Conservation (phyloP, 53 echinoderm and acorn worm genomes). For the Holothuria scabra region DNA sequence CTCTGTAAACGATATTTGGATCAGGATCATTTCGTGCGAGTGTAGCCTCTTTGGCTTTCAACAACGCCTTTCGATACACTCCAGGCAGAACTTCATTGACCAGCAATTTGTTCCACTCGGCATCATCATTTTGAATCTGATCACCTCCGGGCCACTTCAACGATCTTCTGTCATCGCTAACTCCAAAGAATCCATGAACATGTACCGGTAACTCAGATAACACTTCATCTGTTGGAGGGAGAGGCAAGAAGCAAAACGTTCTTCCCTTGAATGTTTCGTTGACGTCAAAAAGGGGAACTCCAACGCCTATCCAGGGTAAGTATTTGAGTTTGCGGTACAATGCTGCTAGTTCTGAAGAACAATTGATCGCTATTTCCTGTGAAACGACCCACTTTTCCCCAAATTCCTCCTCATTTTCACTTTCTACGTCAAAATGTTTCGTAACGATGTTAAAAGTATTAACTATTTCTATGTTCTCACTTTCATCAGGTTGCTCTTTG, state of each 20-base stretch:
- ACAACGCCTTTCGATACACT: slow-evolving; percentile 55
- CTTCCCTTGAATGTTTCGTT: slow-evolving; percentile 18
- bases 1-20: slow-evolving; percentile 9
- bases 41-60: neutral
- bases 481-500: neutral
- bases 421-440: too few species aligned
- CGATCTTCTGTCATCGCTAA: slow-evolving; percentile 54
- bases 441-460: neutral
- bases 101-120: slow-evolving; percentile 54
- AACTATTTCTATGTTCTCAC: neutral
- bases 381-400: slow-evolving; percentile 21
- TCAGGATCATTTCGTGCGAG: neutral
- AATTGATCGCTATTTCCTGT: neutral
- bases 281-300: slow-evolving; percentile 22
- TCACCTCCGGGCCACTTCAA: slow-evolving; percentile 65
- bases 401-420: neutral
- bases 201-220: slow-evolving; percentile 60
- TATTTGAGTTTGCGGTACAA: slow-evolving; percentile 20
- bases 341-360: neutral
- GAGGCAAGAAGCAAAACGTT: slow-evolving; percentile 63
- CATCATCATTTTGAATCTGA: slow-evolving; percentile 44
- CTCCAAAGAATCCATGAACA: slow-evolving; percentile 61
- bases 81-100: slow-evolving; percentile 49
- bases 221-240: slow-evolving; percentile 54
- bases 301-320: slow-evolving; percentile 62